Evolutionary conservation across 1,140 invertebrate species (phyloP).

Genomic region (Camponotus floridanus): DNA sequence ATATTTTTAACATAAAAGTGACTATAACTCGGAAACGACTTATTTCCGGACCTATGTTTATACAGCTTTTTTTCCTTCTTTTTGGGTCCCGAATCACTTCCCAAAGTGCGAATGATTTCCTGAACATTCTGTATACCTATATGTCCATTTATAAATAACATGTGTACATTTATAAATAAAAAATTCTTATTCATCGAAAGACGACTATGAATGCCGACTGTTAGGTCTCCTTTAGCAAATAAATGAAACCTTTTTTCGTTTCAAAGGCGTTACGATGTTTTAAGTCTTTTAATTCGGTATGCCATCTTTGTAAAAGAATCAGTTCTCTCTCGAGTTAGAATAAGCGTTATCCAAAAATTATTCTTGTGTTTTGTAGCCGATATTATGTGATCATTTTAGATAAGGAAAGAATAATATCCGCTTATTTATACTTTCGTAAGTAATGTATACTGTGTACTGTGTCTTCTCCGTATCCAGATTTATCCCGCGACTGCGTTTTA

Average conservation of each 20-base stretch:
- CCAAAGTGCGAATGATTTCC: too few relatives aligned
- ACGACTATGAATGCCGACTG: too few relatives aligned
- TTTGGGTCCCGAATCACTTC: too few relatives aligned
- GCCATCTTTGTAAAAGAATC: neutral
- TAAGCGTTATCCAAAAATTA: neutral
- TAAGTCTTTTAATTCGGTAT: neutral
- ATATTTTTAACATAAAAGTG: too few relatives aligned
- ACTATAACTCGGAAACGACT: too few relatives aligned
- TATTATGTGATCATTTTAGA: conserved; percentile 25
- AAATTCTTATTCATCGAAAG: too few relatives aligned
- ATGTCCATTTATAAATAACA: too few relatives aligned
- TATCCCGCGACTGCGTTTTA: neutral
- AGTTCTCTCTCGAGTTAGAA: neutral
- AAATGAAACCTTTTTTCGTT: neutral
- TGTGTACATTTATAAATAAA: too few relatives aligned
- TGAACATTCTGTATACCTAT: too few relatives aligned
- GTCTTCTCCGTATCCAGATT: neutral
- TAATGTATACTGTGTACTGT: too few relatives aligned
- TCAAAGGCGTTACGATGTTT: neutral
- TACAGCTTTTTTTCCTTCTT: too few relatives aligned
- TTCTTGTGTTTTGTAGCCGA: neutral
- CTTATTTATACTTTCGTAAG: neutral
- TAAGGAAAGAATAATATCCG: neutral
- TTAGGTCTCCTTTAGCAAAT: neutral
- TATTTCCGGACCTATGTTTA: too few relatives aligned